A percentile compares a stretch with the other conserved stretches of the same genome.
phyloP scores from a whole-genome alignment of 2,888 invertebrate genomes.

The Ptychoptera contaminata region DNA sequence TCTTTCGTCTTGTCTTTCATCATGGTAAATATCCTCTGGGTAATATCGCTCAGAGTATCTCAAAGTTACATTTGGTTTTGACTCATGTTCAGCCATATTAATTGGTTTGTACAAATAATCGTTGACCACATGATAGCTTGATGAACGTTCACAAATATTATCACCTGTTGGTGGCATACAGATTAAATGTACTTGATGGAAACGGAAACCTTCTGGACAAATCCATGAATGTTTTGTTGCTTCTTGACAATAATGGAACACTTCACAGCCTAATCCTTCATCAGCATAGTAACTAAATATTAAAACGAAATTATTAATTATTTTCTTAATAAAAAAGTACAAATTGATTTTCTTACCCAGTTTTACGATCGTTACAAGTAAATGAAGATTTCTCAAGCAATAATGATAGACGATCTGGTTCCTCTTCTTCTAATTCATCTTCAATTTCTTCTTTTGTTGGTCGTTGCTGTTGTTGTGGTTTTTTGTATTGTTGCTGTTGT shows the following conservation, averaged over 20 bases:
- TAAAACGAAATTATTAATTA: no score
- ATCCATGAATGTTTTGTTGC: slow-evolving; percentile 84
- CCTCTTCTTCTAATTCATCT: slow-evolving; percentile 59
- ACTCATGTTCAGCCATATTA: slow-evolving; percentile 66
- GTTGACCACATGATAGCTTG: slow-evolving; percentile 82
- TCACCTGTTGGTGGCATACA: slow-evolving; percentile 86
- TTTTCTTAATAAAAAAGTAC: neutral
- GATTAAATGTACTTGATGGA: slow-evolving; percentile 68
- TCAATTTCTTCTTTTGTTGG: slow-evolving; percentile 31
- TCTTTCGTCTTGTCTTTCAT: slow-evolving; percentile 31
- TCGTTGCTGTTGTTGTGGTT: neutral
- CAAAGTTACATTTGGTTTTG: slow-evolving; percentile 61
- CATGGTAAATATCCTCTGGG: slow-evolving; percentile 61
- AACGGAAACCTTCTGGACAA: slow-evolving; percentile 70
- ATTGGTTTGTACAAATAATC: slow-evolving; percentile 81
- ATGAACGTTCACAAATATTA: slow-evolving; percentile 76
- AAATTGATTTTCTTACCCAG: slow-evolving; percentile 36
- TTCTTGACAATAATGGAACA: slow-evolving; percentile 88
- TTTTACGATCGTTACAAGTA: slow-evolving; percentile 60
- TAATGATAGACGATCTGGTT: slow-evolving; percentile 66
- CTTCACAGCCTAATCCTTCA: slow-evolving; percentile 73
- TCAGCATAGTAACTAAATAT: slow-evolving; percentile 62
- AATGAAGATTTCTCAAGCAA: slow-evolving; percentile 74
- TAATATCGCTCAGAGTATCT: slow-evolving; percentile 73
- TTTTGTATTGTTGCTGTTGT: slow-evolving; percentile 2